These are phyloP conservation scores for Drosophila mayri DNA, from an alignment of 1,140 invertebrate genomes.

Conservation along the genomic window DNA sequence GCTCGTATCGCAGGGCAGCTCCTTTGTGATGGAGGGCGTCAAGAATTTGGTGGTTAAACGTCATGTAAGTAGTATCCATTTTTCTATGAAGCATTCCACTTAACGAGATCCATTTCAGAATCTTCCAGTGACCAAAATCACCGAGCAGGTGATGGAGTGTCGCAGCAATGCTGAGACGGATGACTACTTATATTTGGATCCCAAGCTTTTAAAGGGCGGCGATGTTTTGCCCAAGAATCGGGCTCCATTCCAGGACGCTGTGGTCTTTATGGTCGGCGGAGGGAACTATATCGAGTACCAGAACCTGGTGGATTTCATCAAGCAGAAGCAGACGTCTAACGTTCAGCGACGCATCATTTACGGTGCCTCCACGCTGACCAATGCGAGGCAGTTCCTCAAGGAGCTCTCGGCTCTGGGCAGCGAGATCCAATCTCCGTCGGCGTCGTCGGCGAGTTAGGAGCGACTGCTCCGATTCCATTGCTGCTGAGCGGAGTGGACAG, in stretches of 20 bases:
- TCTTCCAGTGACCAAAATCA: slow-evolving; percentile 95
- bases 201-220: slow-evolving; percentile 92
- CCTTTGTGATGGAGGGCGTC: slow-evolving; percentile 99
- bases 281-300: slow-evolving; percentile 99
- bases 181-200: slow-evolving; percentile 96
- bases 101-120: slow-evolving; percentile 87
- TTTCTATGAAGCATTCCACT: neutral
- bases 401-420: slow-evolving; percentile 92
- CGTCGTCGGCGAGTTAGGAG: slow-evolving; percentile 75
- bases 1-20: slow-evolving; percentile 97
- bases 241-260: slow-evolving; percentile 93
- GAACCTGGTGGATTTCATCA: slow-evolving; percentile 98
- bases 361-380: slow-evolving; percentile 96
- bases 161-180: slow-evolving; percentile 92
- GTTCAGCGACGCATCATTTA: slow-evolving; percentile 94
- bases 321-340: slow-evolving; percentile 91
- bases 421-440: slow-evolving; percentile 87
- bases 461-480: slow-evolving; percentile 56
- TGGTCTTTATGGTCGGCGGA: slow-evolving; percentile 98
- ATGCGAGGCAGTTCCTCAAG: slow-evolving; percentile 96
- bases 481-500: slow-evolving; percentile 58
- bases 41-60: slow-evolving; percentile 99
- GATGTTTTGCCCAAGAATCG: slow-evolving; percentile 89
- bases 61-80: slow-evolving; percentile 89
- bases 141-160: slow-evolving; percentile 96